Conservation (phyloP, 2,797 vertebrate genomes). For the Eleutherodactylus coqui region DNA sequence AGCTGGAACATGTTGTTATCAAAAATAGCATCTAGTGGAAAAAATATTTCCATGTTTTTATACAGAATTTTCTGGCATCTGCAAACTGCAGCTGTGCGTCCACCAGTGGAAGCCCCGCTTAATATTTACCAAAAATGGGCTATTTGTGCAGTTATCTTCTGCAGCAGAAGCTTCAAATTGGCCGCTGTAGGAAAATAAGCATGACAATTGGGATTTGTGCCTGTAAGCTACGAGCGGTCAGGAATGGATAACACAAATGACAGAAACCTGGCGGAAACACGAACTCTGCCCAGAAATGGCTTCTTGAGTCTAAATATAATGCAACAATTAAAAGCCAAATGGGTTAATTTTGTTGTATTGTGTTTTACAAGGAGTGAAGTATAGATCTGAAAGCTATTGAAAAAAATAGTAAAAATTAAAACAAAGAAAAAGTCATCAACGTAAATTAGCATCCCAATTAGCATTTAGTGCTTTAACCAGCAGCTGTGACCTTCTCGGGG, state of each 20-base stretch:
- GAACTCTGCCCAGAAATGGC: conserved; percentile 8
- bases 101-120: conserved; percentile 14
- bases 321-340: neutral
- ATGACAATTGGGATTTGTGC: conserved; percentile 48
- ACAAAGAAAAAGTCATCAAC: too few relatives aligned
- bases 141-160: conserved; percentile 41
- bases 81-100: conserved; percentile 2
- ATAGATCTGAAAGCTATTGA: too few relatives aligned
- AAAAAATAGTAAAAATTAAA: too few relatives aligned
- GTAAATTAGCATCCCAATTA: too few relatives aligned
- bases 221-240: neutral
- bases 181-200: conserved; percentile 36
- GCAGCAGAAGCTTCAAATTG: conserved; percentile 45
- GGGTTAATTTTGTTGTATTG: neutral
- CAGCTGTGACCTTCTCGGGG: too few relatives aligned
- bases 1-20: neutral
- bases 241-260: conserved; percentile 30
- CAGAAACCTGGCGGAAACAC: conserved; percentile 43
- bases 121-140: conserved; percentile 27
- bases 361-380: neutral
- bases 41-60: neutral
- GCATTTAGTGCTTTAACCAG: too few relatives aligned
- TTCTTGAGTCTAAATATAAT: conserved; percentile 21
- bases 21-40: neutral
- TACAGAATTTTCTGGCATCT: neutral